Base-by-base conservation (phyloP, 2,888 invertebrate species). In the Theodoxus fluviatilis region DNA sequence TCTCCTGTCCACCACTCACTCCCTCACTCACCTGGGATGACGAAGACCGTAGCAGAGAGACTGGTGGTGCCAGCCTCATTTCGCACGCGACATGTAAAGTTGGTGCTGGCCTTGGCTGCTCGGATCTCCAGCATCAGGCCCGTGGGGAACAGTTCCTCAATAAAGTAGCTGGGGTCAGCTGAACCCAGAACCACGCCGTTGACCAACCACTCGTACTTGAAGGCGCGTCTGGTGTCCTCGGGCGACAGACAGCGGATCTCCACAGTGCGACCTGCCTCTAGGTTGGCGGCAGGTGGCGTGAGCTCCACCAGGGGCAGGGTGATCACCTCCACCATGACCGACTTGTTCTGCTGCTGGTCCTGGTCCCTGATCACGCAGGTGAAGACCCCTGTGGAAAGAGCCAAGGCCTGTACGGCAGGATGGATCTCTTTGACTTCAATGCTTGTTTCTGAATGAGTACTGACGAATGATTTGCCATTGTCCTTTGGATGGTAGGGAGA, bases 311-410 rank as follows among this genome's bases (percentile, higher is more conserved):
- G 74, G 0, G 84, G 84, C 9, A 73, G 73, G 3, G 79, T 76
- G 38, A 80, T 76, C n/a, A 84, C 81, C 18, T 79, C 76, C 12
- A 84, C 77, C 9, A 68, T 65, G 1, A 82, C 70, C 0, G 75
- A 76, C n/a, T 73, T 73, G 28, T 73, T 71, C 67, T 80, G 75
- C 4, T 68, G 38, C 49, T 76, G 74, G 0, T 75, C 78, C 64
- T 76, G 80, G 68, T 82, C 82, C 22, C 67, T 69, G 18, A 77
- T 80, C 28, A 76, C 74, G 67, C 83, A 83, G 6, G 78, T 80
- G 71, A 80, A 83, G 22, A 72, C 73, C 37, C 82, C 82, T 83
- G 75, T n/a, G n/a, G n/a, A n/a, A n/a, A n/a, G n/a, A n/a, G n/a
- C n/a, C n/a, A n/a, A n/a, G n/a, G n/a, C n/a, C n/a, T n/a, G n/a